A percentile compares a stretch with the other conserved stretches of the same genome.
Evolutionary conservation across 1,140 invertebrate genomes (phyloP).

Genomic region (Drosophila baimaii): DNA sequence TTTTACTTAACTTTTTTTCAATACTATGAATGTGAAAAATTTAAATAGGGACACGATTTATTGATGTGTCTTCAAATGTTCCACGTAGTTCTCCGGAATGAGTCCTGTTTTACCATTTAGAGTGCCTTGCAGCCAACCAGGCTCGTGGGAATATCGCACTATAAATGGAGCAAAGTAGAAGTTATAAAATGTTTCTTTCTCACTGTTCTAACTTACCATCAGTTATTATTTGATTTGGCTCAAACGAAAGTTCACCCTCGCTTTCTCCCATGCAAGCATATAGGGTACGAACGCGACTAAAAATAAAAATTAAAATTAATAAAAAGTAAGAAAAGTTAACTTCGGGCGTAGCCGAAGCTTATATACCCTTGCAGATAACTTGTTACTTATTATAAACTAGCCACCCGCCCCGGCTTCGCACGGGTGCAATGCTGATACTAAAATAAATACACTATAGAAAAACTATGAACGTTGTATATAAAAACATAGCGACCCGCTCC

Average conservation of each 20-base stretch:
- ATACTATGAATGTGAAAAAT: conserved; percentile 7
- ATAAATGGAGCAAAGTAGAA: conserved; percentile 73
- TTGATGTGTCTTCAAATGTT: conserved; percentile 85
- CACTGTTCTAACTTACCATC: conserved; percentile 90
- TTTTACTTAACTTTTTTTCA: background rate
- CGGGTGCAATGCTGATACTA: too few relatives aligned
- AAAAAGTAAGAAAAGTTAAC: too few relatives aligned
- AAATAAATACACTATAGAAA: too few relatives aligned
- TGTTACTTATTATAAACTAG: too few relatives aligned
- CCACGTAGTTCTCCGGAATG: conserved; percentile 98
- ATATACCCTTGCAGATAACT: too few relatives aligned
- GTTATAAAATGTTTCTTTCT: background rate
- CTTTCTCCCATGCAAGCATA: conserved; percentile 98
- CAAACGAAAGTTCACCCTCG: conserved; percentile 98
- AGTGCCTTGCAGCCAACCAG: conserved; percentile 98
- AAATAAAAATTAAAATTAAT: conserved; percentile 14
- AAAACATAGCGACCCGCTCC: too few relatives aligned
- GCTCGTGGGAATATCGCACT: conserved; percentile 96
- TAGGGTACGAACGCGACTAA: conserved; percentile 93
- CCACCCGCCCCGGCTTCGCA: too few relatives aligned
- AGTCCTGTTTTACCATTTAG: conserved; percentile 97
- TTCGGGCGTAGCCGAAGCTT: too few relatives aligned
- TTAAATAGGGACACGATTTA: conserved; percentile 42
- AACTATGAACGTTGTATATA: too few relatives aligned
- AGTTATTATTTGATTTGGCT: conserved; percentile 98